A percentile compares a stretch with the other conserved stretches of the same genome.
phyloP scores from a whole-genome alignment of 1,140 invertebrate genomes.

The Drosophila arawakana region DNA sequence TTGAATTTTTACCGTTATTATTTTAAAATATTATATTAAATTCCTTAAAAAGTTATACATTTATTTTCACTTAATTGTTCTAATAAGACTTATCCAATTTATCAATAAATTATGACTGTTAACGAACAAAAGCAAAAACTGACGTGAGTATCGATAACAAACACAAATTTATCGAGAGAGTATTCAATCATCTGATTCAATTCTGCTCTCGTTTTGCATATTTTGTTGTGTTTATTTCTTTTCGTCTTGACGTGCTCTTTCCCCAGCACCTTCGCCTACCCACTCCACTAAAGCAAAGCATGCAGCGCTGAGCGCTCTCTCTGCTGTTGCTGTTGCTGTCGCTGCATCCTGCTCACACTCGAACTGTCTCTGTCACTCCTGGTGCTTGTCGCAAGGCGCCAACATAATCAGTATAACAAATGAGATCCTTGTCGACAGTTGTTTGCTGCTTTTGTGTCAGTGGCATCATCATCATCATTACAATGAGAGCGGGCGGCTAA shows the following conservation, averaged over 20 bases:
- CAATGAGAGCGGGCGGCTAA: constrained; percentile 36
- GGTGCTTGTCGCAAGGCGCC: constrained; percentile 67
- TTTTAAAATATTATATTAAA: no score
- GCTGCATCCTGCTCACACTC: constrained; percentile 17
- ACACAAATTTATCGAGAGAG: neutral
- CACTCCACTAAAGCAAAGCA: neutral
- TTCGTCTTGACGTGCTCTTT: constrained; percentile 19
- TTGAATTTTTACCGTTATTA: no score
- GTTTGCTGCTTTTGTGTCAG: constrained; percentile 81
- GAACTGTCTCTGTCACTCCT: constrained; percentile 40
- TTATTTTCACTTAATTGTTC: neutral
- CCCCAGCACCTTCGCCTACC: neutral
- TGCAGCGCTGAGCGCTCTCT: constrained; percentile 6
- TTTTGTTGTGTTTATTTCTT: constrained; percentile 35
- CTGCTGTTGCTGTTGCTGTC: neutral
- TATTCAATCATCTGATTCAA: constrained; percentile 7
- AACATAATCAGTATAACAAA: constrained; percentile 83
- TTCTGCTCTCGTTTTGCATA: constrained; percentile 23
- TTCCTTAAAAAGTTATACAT: neutral
- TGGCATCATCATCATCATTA: constrained; percentile 77
- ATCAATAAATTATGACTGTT: neutral
- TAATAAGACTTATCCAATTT: neutral
- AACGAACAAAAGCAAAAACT: no score
- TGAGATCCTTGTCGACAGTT: constrained; percentile 83
- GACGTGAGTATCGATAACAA: neutral